Conservation (phyloP, 2,113 vertebrate species). For the Tragelaphus buxtoni region DNA sequence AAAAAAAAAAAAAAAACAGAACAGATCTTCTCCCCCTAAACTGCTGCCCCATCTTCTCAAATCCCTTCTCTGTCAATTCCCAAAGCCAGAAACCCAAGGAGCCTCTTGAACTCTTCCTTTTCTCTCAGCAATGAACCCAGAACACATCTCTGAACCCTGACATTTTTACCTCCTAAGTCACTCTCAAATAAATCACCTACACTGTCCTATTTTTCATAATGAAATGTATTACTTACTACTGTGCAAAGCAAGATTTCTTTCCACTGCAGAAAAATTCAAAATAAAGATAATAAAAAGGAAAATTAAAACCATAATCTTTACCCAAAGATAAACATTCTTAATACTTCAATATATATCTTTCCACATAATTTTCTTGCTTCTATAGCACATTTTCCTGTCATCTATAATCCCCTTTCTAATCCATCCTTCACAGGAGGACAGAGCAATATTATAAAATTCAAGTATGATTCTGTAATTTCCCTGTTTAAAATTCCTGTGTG, state of each 20-base stretch:
- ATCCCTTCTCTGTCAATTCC: not conserved
- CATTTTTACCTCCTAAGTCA: not conserved
- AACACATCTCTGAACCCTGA: not conserved
- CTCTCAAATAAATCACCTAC: not conserved
- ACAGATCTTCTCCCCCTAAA: not conserved
- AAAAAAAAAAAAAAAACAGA: not conserved
- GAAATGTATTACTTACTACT: not conserved
- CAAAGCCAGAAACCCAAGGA: not conserved
- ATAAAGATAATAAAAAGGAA: slow-evolving; percentile 31
- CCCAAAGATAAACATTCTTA: not conserved
- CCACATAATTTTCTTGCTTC: not conserved
- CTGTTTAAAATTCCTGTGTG: not conserved
- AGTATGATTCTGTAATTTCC: not conserved
- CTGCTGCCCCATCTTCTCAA: not conserved
- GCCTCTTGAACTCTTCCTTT: not conserved
- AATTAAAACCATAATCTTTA: slow-evolving; percentile 16
- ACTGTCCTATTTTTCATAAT: not conserved
- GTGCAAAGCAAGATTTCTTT: not conserved
- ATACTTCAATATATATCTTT: not conserved
- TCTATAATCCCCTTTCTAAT: not conserved
- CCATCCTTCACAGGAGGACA: not conserved
- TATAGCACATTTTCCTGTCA: not conserved
- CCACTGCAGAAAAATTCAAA: not conserved
- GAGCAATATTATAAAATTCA: not conserved
- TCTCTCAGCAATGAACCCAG: not conserved